Base-by-base conservation (phyloP, 2,113 vertebrate genomes). In the Tyrannus savana region DNA sequence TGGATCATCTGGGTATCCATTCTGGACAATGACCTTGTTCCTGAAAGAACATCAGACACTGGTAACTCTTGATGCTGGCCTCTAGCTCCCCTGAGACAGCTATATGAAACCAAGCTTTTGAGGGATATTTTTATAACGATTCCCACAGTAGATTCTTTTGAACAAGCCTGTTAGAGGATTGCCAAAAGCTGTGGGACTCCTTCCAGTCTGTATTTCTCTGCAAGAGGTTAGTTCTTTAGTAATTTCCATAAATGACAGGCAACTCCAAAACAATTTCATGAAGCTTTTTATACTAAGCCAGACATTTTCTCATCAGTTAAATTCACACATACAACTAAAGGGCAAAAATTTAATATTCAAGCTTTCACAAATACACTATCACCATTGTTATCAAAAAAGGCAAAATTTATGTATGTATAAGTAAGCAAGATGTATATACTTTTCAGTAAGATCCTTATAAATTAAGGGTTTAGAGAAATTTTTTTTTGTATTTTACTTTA, bases 11-110 rank as follows among this genome's bases (percentile, higher is more conserved):
- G 7, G 6, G 25, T 37, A 55, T 30, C 28, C 3, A 1, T 71
- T 42, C n/a, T 46, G 47, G 50, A 62, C 42, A 59, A 74, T 5
- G 8, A 30, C 50, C 19, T 50, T 63, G 52, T 6, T 81, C 55
- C 28, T 0, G 0, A 19, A 87, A 49, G 18, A 35, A 41, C 14
- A 47, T 4, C 4, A 5, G 39, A 47, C 59, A 37, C 37, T 42
- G 22, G 35, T 52, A 59, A 37, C 50, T 8, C 52, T 76, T 80
- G 37, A 22, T 73, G 35, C 12, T 55, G 33, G 27, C 64, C 12
- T 31, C 2, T 1, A 53, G 9, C 7, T 27, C 35, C 73, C 44
- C 13, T 7, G 52, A 39, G 12, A 72, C 16, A 49, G 16, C 22
- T n/a, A 44, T 7, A 56, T 4, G 24, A 76, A 90, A 72, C 2